Evolutionary conservation across 2,888 invertebrate genomes (phyloP).

Genomic region (Hirtodrosophila histrioides): DNA sequence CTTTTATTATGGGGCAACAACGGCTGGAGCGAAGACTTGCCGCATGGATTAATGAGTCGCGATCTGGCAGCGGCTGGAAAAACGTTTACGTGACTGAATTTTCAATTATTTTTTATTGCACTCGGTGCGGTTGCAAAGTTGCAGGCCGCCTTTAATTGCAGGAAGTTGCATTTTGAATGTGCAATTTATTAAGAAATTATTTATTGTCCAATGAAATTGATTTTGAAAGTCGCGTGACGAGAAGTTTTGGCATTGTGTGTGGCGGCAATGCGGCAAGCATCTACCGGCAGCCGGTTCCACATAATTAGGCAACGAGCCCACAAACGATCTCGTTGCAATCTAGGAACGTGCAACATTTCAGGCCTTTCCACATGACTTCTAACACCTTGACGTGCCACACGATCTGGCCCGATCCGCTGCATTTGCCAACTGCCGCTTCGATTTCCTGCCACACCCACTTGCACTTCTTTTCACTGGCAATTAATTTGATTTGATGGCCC

Average conservation of each 20-base stretch:
- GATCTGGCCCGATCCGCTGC: constrained; percentile 36
- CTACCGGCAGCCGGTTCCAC: constrained; percentile 35
- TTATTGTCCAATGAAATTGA: constrained; percentile 71
- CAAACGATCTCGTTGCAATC: constrained; percentile 35
- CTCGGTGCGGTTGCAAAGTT: constrained; percentile 30
- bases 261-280: constrained; percentile 23
- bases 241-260: constrained; percentile 53
- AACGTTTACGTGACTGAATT: constrained; percentile 77
- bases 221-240: constrained; percentile 75
- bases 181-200: constrained; percentile 78
- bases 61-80: constrained; percentile 67
- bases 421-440: constrained; percentile 54
- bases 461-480: constrained; percentile 51
- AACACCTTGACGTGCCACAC: constrained; percentile 58
- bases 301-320: constrained; percentile 49
- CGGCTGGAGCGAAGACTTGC: constrained; percentile 29
- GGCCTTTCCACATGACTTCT: constrained; percentile 61
- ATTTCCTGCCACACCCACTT: constrained; percentile 73
- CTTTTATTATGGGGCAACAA: constrained; percentile 47
- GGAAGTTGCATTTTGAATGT: constrained; percentile 73
- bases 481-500: constrained; percentile 67
- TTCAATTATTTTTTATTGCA: constrained; percentile 77
- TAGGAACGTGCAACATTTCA: constrained; percentile 47
- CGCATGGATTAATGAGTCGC: constrained; percentile 71
- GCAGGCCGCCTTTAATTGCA: constrained; percentile 71